Evolutionary conservation across 2,113 vertebrate species (phyloP).

Genomic region (Mustela nigripes): DNA sequence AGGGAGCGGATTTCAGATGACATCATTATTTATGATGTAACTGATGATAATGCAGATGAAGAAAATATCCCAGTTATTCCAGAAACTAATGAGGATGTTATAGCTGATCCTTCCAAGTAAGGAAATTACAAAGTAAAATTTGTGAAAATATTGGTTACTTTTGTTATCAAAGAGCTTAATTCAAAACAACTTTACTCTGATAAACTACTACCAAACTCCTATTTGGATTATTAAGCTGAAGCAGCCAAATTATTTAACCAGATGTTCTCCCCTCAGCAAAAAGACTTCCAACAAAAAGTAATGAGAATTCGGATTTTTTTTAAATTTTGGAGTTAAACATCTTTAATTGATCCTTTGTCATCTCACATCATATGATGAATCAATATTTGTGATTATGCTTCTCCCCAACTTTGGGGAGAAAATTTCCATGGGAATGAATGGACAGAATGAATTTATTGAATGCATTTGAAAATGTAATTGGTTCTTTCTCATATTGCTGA

Average conservation of each 20-base stretch:
- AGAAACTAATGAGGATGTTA: constrained; percentile 87
- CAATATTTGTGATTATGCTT: not conserved
- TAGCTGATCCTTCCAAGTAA: constrained; percentile 89
- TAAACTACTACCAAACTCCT: not conserved
- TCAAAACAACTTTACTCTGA: not conserved
- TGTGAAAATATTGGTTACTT: constrained; percentile 42
- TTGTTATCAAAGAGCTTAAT: constrained; percentile 34
- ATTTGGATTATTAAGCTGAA: constrained; percentile 46
- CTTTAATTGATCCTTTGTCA: not conserved
- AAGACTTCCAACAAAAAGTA: not conserved
- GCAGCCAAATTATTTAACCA: constrained; percentile 38
- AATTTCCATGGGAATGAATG: constrained; percentile 11
- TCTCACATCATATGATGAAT: not conserved
- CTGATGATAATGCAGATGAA: constrained; percentile 90
- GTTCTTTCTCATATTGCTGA: constrained; percentile 38
- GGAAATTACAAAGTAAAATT: constrained; percentile 67
- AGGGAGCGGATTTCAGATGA: constrained; percentile 93
- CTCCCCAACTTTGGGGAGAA: not conserved
- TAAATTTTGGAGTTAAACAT: not conserved
- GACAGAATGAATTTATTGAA: not conserved
- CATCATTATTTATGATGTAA: constrained; percentile 96
- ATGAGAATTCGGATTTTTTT: not conserved
- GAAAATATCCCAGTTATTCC: constrained; percentile 87
- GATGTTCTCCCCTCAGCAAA: not conserved
- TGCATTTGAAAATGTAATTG: constrained; percentile 31